Percentiles rank a stretch among this genome's conserved stretches.
Evolutionary conservation across 2,797 vertebrate genomes (phyloP).

Genomic region (Platyrinchus mystaceus): DNA sequence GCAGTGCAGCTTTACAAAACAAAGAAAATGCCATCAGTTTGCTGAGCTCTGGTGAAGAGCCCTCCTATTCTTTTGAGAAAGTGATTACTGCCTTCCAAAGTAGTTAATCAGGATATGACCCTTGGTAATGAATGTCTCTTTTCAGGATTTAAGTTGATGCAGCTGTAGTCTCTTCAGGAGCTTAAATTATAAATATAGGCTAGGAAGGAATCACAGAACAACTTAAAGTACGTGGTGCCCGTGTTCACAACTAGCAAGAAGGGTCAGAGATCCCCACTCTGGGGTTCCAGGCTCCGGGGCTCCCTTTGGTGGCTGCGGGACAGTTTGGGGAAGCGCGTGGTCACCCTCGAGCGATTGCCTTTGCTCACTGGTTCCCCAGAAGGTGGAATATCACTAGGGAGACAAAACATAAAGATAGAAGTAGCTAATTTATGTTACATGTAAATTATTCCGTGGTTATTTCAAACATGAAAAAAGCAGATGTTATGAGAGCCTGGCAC

Average conservation of each 20-base stretch:
- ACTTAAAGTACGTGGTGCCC: neutral
- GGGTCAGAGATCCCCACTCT: conserved; percentile 94
- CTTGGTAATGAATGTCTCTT: conserved; percentile 3
- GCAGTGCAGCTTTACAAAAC: conserved; percentile 13
- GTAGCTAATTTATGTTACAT: neutral
- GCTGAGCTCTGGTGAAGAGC: neutral
- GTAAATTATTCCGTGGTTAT: neutral
- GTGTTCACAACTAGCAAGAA: neutral
- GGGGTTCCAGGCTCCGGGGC: conserved; percentile 87
- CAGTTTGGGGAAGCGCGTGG: conserved; percentile 87
- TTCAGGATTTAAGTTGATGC: conserved; percentile 12
- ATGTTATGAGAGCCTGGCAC: conserved; percentile 48
- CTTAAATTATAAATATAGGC: neutral
- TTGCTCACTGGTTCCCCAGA: conserved; percentile 80
- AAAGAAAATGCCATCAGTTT: neutral
- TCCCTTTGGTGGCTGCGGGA: conserved; percentile 85
- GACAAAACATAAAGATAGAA: neutral
- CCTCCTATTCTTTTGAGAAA: neutral
- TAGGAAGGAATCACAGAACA: neutral
- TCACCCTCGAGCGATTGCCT: conserved; percentile 80
- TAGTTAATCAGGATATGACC: conserved; percentile 40
- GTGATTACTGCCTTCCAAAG: conserved; percentile 19
- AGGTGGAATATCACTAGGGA: conserved; percentile 83
- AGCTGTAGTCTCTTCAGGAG: conserved; percentile 24
- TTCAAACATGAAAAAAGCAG: conserved; percentile 33